phyloP scores from a whole-genome alignment of 2,888 invertebrate genomes.

The Sesia apiformis region DNA sequence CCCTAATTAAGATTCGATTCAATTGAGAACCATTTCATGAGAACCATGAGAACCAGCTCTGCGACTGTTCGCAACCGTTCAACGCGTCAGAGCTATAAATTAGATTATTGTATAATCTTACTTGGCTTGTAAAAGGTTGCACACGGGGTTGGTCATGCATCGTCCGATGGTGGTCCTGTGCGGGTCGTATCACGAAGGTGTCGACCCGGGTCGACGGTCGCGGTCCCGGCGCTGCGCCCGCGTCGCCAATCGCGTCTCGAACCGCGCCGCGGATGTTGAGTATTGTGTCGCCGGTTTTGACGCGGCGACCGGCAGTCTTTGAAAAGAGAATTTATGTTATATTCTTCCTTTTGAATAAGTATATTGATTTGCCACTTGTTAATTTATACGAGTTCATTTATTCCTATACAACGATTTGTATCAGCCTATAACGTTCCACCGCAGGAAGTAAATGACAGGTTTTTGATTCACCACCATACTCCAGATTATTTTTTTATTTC shows the following conservation, averaged over 20 bases:
- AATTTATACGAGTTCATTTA: too few relatives aligned
- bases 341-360: too few relatives aligned
- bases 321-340: neutral
- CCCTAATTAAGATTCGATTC: too few relatives aligned
- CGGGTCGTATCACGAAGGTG: slow-evolving; percentile 58
- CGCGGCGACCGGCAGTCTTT: slow-evolving; percentile 26
- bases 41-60: too few relatives aligned
- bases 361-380: too few relatives aligned
- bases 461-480: too few relatives aligned
- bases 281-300: slow-evolving; percentile 61
- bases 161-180: slow-evolving; percentile 4
- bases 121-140: slow-evolving; percentile 19
- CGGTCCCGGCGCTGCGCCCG: slow-evolving; percentile 54
- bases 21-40: too few relatives aligned
- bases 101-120: neutral
- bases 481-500: too few relatives aligned
- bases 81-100: neutral
- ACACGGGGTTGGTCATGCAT: slow-evolving; percentile 13
- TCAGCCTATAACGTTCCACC: too few relatives aligned
- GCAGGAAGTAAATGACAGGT: too few relatives aligned
- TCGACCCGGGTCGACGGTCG: slow-evolving; percentile 54
- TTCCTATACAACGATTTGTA: too few relatives aligned
- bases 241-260: slow-evolving; percentile 61
- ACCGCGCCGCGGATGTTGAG: slow-evolving; percentile 64
- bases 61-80: too few relatives aligned